Evolutionary conservation across 2,888 invertebrate genomes (phyloP), one percentile per base, ranked within the genome.

Genomic region (Caenorhabditis virilis): DNA sequence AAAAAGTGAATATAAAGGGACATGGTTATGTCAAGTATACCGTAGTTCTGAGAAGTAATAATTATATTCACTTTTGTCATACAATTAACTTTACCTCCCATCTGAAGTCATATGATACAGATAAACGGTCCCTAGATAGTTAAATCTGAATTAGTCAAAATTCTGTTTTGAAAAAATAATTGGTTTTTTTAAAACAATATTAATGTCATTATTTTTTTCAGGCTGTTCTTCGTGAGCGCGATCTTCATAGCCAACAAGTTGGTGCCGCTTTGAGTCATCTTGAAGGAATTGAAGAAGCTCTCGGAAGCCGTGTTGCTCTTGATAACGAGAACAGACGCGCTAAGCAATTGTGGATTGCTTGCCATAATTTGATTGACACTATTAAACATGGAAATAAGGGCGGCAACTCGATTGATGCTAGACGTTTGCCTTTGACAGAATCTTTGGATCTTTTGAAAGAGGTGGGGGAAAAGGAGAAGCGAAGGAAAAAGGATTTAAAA

Each of bases 281-380:
- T 57, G 88, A 88, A 49, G 92, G 91, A 58, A 88, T 92, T 82
- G 91, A 91, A 84, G 86, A 88, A 18, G 90, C 90, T 15, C 85
- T 91, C 25, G 89, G 89, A 85, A 70, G 75, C 43, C 74, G 82
- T 11, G 76, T 76, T n/a, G 76, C 76, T 43, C 46, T 73, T 69
- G 86, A 86, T 73, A 83, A 84, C 53, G 82, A 84, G 43, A 85
- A 85, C 9, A 78, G 84, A 23, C 79, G 83, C 25, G 90, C 93
- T 0, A 93, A 94, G 84, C 89, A 91, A 26, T 87, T 95, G 72
- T 95, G 95, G 95, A 89, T 92, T 70, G 92, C 95, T 1, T 93
- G 92, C 78, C 92, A 94, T 80, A 89, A 92, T 2, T 86, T 95
- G 35, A 88, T 90, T 80, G 88, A 90, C 2, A 89, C 91, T 22